Evolutionary conservation across 2,888 invertebrate species (phyloP), one percentile per base, ranked within the genome.

Genomic region (Creontiades dilutus): DNA sequence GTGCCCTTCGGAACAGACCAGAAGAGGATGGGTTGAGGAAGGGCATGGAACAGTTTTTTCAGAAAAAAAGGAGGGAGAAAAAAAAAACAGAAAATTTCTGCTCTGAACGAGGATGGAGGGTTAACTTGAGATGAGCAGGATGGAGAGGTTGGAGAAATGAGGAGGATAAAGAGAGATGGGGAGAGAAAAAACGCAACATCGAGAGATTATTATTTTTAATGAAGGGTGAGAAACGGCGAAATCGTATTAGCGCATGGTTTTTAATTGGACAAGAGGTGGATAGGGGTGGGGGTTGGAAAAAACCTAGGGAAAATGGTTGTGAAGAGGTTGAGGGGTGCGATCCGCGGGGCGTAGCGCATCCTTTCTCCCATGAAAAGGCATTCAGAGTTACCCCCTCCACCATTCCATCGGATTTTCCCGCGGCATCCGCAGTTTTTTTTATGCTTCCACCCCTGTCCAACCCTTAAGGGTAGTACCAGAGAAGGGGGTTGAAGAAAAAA

Each of bases 181-280:
- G n/a, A n/a, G 57, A 55, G 82, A 52, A 68, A 68, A 89, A 89
- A 89, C 89, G 89, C 76, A 89, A 89, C 89, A 89, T 89, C 84
- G 84, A 84, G 89, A 89, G 89, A 89, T 89, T 89, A 89, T 89
- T 89, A 89, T 89, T 89, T 89, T 89, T 89, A 89, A 89, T 89
- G 89, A 89, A 89, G 89, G 89, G 89, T 82, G 84, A 84, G 84
- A 84, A 89, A 89, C 48, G 81, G 89, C 76, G 89, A 89, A 89
- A 89, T 89, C 84, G 89, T 84, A 89, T 89, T 89, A 89, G 89
- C 82, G 89, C 85, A 85, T 75, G 89, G 84, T 89, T 89, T 89
- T 89, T 89, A 89, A 89, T 89, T 89, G 89, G 89, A 89, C 89
- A 84, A 89, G 89, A 85, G 84, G 47, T 81, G 57, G 78, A 52